Evolutionary conservation across 1,140 invertebrate species (phyloP), one percentile per base, ranked within the genome.

Genomic region (Brachionus angularis): DNA sequence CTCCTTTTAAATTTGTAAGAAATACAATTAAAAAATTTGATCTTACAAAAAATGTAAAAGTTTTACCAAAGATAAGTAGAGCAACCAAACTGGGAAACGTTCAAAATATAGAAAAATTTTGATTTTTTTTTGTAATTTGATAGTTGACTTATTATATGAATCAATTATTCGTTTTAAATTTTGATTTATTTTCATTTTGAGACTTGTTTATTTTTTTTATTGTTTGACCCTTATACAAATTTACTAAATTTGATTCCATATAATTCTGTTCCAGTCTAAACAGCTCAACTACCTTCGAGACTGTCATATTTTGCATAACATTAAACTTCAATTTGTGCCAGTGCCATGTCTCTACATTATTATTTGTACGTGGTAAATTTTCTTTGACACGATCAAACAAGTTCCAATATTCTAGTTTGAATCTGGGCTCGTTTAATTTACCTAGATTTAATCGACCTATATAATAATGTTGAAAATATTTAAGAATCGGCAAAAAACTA

Each of bases 191-290:
- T 47, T 16, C 44, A 47, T 18, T 21, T 18, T 47, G 44, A 47
- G 44, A 47, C n/a, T 47, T 47, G 44, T 47, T 47, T 2, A 47
- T 47, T 47, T 47, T 47, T 21, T 47, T 47, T 47, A 47, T 47
- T 47, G 16, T 47, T 21, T 21, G 16, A 47, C 44, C 44, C 23
- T 47, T n/a, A 47, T 18, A 47, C 23, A 47, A 18, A 21, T 47
- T 21, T 18, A 47, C 23, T 2, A 47, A 47, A 47, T 21, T 18
- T 47, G 44, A 47, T 21, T 47, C 44, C 44, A 47, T 47, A 47
- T 47, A 47, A 47, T 21, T 2, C 23, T 47, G 3, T 47, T 47
- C 44, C 23, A 18, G 44, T 47, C 44, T 47, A 47, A 47, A 47
- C 3, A 47, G 23, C 23, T 47, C 44, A 47, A 47, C n/a, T 21